A percentile compares a stretch with the other conserved stretches of the same genome.
Evolutionary conservation across 2,113 vertebrate species (phyloP).

Genomic region (Clupea harengus): DNA sequence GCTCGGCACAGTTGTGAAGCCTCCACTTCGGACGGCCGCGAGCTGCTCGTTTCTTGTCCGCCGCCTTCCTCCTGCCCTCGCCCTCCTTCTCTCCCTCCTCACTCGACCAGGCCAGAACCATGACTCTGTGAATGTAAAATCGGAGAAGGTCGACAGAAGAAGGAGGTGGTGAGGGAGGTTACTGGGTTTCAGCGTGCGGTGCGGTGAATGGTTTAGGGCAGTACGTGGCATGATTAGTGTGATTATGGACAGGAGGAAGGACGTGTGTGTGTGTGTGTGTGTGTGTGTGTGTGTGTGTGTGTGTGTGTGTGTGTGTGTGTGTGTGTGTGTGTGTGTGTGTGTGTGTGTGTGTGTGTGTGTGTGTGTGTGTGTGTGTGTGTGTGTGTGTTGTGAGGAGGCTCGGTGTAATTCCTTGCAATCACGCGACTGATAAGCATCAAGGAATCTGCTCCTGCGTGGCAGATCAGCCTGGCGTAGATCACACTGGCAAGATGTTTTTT

Average conservation of each 20-base stretch:
- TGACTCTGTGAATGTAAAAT: constrained; percentile 73
- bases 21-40: constrained; percentile 66
- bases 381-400: constrained; percentile 37
- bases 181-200: neutral
- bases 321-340: neutral
- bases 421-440: constrained; percentile 49
- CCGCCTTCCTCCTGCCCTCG: constrained; percentile 48
- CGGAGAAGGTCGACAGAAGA: neutral
- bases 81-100: neutral
- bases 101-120: constrained; percentile 53
- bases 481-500: constrained; percentile 14
- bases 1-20: constrained; percentile 63
- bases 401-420: constrained; percentile 46
- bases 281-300: too few species aligned
- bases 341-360: neutral
- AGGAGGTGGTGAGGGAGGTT: constrained; percentile 4
- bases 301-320: neutral
- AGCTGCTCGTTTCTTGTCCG: constrained; percentile 66
- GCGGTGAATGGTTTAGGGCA: neutral
- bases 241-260: constrained; percentile 14
- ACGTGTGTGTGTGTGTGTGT: neutral
- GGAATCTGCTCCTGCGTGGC: constrained; percentile 38
- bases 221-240: constrained; percentile 28
- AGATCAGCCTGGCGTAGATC: constrained; percentile 37
- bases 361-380: neutral